These are phyloP conservation scores for Clarias pachynema DNA, from an alignment of 2,797 vertebrate species.

Conservation along the genomic window DNA sequence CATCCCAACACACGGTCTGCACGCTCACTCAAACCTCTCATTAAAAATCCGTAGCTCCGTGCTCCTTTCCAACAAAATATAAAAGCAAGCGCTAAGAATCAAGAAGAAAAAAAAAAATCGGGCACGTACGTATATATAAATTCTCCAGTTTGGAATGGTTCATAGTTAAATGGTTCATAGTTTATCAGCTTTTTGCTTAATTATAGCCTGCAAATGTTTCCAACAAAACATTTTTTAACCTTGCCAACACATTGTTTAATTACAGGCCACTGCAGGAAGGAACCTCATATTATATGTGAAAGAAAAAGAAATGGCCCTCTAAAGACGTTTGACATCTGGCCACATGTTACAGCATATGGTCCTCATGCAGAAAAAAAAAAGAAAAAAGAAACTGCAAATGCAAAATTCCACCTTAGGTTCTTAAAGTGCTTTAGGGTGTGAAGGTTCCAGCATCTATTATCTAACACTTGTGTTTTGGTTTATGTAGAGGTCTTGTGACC, in stretches of 20 bases:
- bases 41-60: conserved; percentile 2
- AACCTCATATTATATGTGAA: conserved; percentile 65
- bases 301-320: conserved; percentile 54
- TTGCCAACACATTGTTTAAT: conserved; percentile 68
- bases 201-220: conserved; percentile 66
- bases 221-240: conserved; percentile 50
- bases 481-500: not conserved
- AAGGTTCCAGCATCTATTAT: not conserved
- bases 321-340: conserved; percentile 63
- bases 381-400: conserved; percentile 43
- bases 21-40: conserved; percentile 27
- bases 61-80: conserved; percentile 14
- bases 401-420: conserved; percentile 6
- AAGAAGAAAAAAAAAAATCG: not conserved
- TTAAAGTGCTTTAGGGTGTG: conserved; percentile 12
- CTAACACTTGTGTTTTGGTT: conserved; percentile 11
- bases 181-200: conserved; percentile 59
- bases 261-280: conserved; percentile 60
- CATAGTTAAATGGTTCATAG: not conserved
- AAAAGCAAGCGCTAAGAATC: not conserved
- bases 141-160: not conserved
- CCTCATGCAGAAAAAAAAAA: conserved; percentile 48
- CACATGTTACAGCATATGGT: conserved; percentile 51
- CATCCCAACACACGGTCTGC: conserved; percentile 22
- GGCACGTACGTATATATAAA: not conserved